phyloP scores from a whole-genome alignment of 2,888 invertebrate genomes.

The Brachyptera putata region DNA sequence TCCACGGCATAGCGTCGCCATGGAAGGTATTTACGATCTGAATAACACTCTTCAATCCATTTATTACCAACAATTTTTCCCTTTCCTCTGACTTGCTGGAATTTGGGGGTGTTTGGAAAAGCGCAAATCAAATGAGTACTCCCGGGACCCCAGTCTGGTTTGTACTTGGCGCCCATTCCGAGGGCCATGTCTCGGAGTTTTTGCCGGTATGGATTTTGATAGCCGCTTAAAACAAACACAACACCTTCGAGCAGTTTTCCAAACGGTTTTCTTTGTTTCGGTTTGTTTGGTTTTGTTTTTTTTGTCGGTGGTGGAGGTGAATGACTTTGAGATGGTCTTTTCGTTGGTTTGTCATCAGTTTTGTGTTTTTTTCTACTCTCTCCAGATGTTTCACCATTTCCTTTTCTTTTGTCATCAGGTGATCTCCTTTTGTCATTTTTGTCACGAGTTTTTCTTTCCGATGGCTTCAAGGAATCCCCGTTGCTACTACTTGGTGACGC shows the following conservation, averaged over 20 bases:
- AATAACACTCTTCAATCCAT: slow-evolving; percentile 70
- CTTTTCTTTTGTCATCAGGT: slow-evolving; percentile 42
- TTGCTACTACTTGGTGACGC: slow-evolving; percentile 35
- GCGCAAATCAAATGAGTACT: slow-evolving; percentile 90
- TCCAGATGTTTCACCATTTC: slow-evolving; percentile 44
- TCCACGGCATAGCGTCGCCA: slow-evolving; percentile 61
- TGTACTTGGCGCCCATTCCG: slow-evolving; percentile 75
- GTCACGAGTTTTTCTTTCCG: slow-evolving; percentile 33
- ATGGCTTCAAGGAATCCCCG: slow-evolving; percentile 16
- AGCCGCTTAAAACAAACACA: slow-evolving; percentile 80
- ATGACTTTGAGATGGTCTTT: not conserved
- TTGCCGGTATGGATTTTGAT: slow-evolving; percentile 73
- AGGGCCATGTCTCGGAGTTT: slow-evolving; percentile 62
- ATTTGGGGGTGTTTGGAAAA: slow-evolving; percentile 84
- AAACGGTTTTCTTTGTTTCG: slow-evolving; percentile 48
- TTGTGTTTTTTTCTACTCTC: slow-evolving; percentile 42
- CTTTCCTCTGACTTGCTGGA: slow-evolving; percentile 62
- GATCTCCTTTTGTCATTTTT: slow-evolving; percentile 37
- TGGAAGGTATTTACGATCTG: slow-evolving; percentile 56
- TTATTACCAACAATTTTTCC: slow-evolving; percentile 62
- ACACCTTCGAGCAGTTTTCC: slow-evolving; percentile 60
- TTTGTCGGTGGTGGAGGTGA: slow-evolving; percentile 13
- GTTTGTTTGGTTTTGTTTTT: slow-evolving; percentile 16
- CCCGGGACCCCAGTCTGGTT: slow-evolving; percentile 64
- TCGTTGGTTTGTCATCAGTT: not conserved